Evolutionary conservation across 2,797 vertebrate species (phyloP), one percentile per base, ranked within the genome.

Genomic region (Psittacula derbiana): DNA sequence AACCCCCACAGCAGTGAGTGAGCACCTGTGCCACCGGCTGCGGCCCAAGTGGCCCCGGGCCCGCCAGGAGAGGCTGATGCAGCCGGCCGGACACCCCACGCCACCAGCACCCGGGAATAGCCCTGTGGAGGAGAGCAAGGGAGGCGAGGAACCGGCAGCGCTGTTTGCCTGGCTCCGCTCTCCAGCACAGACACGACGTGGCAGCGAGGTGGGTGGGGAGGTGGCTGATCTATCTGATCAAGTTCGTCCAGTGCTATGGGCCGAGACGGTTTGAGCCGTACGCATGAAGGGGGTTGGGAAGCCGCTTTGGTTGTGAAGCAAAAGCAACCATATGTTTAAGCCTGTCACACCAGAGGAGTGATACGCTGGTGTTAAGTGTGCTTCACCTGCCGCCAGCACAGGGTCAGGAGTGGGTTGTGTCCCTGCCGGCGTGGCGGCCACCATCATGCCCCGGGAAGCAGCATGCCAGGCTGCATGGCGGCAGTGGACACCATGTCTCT

Each of bases 141-240:
- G 11, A 49, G 27, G 31, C 1, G n/a, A 41, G 52, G 62, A 46
- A 72, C 78, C 60, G 14, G 71, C 67, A 23, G 79, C 67, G 16
- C 16, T 4, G 65, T 41, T 40, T 8, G 81, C 87, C 70, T 28
- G 80, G 92, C 79, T 65, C 79, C 5, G n/a, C 74, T 60, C 83
- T 16, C 49, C n/a, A 8, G 69, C 80, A 21, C 62, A 50, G 76
- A 44, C 58, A 33, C 64, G 27, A 80, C 83, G 83, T 72, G 76
- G 92, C 93, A 80, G 80, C 38, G 55, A 87, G 93, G 95, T 86
- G 89, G 80, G 93, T 82, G 91, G 82, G 93, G 86, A 90, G 73
- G 70, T 16, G 53, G 31, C 52, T 5, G 62, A 21, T 55, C 60
- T 6, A 5, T 4, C 7, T 11, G 2, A 75, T 1, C 5, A 49